Base-by-base conservation (phyloP, 2,113 vertebrate genomes). In the Glareola pratincola region DNA sequence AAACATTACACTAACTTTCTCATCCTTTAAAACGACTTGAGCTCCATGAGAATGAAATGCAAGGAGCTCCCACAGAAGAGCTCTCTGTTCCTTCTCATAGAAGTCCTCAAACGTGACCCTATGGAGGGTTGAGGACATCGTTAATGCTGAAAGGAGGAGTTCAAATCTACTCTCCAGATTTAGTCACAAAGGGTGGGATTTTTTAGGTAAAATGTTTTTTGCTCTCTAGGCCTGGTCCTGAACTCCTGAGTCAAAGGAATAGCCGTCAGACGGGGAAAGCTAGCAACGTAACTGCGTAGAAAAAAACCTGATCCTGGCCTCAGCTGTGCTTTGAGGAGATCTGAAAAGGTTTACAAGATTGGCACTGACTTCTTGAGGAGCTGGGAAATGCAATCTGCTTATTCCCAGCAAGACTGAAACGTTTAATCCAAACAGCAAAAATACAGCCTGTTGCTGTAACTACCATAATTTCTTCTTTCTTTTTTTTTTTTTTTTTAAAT, bases 1-100 rank as follows among this genome's bases (percentile, higher is more conserved):
- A 95, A 91, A 79, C 85, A 88, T 90, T 92, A 2, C 82, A 66
- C 71, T 92, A 43, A 88, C 96, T 95, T 97, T 97, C 96, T 97
- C 96, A 95, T 87, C 92, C 87, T 82, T 94, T 82, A 54, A 90
- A 96, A 95, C 2, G 0, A 74, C 94, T 93, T 54, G 68, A 94
- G 86, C 50, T 96, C 69, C 96, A 90, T 97, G 96, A 97, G 94
- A 97, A 96, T 68, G 27, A 89, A 85, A 88, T 1, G 39, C 22
- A 27, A 69, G 62, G 30, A 85, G 77, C 74, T 94, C 71, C 90
- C 94, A 95, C 85, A 60, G 63, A 96, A 76, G 17, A 88, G 39
- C 14, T 75, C 74, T 34, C 85, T 53, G 45, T 14, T 90, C 50
- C 77, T 94, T 95, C 93, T 94, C 93, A 93, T 24, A 51, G 69